Percentiles rank a stretch among this genome's conserved stretches.
These are phyloP conservation scores for Sussaba pulchella DNA, from an alignment of 2,888 invertebrate species.

Conservation along the genomic window DNA sequence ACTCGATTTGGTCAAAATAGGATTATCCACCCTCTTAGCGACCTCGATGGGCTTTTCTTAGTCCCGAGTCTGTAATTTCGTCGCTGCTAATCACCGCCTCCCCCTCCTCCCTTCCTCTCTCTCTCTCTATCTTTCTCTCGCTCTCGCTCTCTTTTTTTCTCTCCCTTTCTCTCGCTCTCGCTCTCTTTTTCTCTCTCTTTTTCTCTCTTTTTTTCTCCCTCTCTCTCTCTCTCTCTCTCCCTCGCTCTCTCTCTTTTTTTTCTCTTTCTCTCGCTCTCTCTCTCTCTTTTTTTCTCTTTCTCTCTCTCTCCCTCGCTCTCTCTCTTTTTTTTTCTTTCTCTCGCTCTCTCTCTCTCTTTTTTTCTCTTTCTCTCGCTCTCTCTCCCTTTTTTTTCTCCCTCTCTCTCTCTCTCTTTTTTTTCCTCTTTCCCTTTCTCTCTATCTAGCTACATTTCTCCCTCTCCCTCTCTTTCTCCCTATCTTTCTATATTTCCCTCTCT, in stretches of 20 bases:
- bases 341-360: conserved; percentile 42
- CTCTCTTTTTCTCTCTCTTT: no score
- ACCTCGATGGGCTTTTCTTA: conserved; percentile 36
- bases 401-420: no score
- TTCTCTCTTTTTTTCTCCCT: conserved; percentile 32
- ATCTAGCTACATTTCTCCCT: conserved; percentile 19
- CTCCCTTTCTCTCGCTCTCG: neutral
- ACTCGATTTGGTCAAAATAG: conserved; percentile 7
- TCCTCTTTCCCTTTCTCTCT: no score
- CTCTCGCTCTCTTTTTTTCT: no score
- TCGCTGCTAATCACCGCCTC: conserved; percentile 25
- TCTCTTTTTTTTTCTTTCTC: neutral
- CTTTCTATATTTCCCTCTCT: no score
- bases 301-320: conserved; percentile 35
- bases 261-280: no score
- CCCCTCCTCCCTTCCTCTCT: conserved; percentile 33
- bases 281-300: no score
- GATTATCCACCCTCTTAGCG: conserved; percentile 38
- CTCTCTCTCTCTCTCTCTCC: conserved; percentile 18
- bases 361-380: no score
- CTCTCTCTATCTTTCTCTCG: conserved; percentile 36
- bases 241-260: neutral
- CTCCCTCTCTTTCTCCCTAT: conserved; percentile 21
- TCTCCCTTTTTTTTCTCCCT: no score
- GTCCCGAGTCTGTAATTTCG: conserved; percentile 22